These are phyloP conservation scores for Rhea americana DNA, from an alignment of 2,113 vertebrate species.

Conservation along the genomic window DNA sequence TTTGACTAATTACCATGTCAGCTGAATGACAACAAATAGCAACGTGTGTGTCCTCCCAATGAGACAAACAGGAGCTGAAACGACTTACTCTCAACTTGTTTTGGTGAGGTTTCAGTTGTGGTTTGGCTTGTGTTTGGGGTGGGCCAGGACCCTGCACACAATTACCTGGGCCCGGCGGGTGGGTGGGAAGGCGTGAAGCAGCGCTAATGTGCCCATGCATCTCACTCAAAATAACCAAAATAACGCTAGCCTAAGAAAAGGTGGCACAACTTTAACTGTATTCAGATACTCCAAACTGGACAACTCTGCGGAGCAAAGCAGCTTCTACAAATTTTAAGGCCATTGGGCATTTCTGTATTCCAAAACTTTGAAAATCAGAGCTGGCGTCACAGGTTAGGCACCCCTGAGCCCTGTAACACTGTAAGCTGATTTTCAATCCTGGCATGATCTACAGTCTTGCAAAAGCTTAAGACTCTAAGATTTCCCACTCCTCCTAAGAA, in stretches of 20 bases:
- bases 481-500: conserved; percentile 16
- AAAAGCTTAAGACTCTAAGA: neutral
- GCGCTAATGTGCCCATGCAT: rapidly evolving
- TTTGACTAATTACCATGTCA: neutral
- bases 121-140: neutral
- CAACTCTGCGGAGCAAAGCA: neutral
- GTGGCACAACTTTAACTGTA: neutral
- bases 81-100: neutral
- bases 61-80: neutral
- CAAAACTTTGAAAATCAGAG: neutral
- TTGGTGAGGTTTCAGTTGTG: neutral
- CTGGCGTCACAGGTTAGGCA: neutral
- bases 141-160: neutral
- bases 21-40: neutral
- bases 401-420: rapidly evolving
- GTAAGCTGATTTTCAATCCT: neutral
- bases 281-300: neutral
- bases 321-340: neutral
- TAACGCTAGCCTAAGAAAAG: neutral
- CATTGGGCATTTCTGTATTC: neutral
- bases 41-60: neutral
- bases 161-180: neutral
- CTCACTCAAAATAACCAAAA: neutral
- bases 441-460: neutral
- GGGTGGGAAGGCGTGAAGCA: neutral